Base-by-base conservation (phyloP, 2,888 invertebrate species). In the Cheiracanthium punctorium region DNA sequence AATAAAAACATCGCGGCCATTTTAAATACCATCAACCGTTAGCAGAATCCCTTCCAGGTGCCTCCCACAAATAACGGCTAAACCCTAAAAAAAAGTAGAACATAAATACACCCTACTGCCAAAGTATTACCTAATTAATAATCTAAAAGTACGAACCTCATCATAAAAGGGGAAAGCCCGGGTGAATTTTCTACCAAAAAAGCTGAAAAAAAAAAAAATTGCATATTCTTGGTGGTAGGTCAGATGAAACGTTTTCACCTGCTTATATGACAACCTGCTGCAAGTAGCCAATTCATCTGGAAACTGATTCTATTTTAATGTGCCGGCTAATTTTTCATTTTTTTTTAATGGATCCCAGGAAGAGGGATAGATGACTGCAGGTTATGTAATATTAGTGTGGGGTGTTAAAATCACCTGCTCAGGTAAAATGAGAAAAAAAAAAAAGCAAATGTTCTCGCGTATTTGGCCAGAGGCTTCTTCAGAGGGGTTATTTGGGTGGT, bases 211-310 rank as follows among this genome's bases (percentile, higher is more conserved):
- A n/a, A n/a, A n/a, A n/a, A n/a, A n/a, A n/a, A n/a, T n/a, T n/a
- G n/a, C n/a, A n/a, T n/a, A n/a, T n/a, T n/a, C n/a, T n/a, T n/a
- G n/a, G n/a, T n/a, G n/a, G n/a, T 17, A 43, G 67, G 72, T 82
- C 82, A 82, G 82, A 82, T 82, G 82, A 17, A 72, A 77, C 58
- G 29, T 5, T 77, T 76, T 32, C 82, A 82, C 82, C 82, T 82
- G 82, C 82, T 32, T 37, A 17, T n/a, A n/a, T 37, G 10, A 29
- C 77, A 82, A 77, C 82, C 82, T 77, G 82, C 82, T 32, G 29
- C 70, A 14, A 10, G 12, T 69, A 32, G 69, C 75, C 67, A 65
- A 24, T 80, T 80, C 32, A 48, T 73, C 72, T 29, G 52, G 52
- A 30, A 4, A 30, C 10, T n/a, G n/a, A 8, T 58, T 32, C 24